phyloP scores from a whole-genome alignment of 2,888 invertebrate species.

The Stenoptilia bipunctidactyla region DNA sequence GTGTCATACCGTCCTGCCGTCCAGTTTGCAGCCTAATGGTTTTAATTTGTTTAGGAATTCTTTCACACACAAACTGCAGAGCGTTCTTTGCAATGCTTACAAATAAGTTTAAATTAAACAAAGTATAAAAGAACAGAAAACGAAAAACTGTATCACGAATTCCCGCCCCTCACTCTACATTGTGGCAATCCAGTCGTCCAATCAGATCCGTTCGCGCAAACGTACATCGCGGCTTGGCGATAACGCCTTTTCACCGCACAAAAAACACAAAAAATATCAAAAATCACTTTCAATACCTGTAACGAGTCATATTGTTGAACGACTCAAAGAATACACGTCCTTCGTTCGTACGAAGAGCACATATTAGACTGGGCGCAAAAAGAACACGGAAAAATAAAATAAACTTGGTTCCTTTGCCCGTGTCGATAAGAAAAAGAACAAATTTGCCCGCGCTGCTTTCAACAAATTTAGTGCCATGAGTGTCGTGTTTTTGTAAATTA shows the following conservation, averaged over 20 bases:
- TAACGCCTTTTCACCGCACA: conserved; percentile 27
- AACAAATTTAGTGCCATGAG: neutral
- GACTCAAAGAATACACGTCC: conserved; percentile 33
- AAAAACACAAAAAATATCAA: conserved; percentile 39
- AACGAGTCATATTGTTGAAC: conserved; percentile 23
- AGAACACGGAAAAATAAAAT: conserved; percentile 26
- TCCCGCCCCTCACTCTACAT: conserved; percentile 48
- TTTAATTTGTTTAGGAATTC: too few species aligned
- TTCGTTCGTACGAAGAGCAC: conserved; percentile 35
- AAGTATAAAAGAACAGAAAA: too few species aligned
- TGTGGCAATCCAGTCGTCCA: conserved; percentile 35
- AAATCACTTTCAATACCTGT: conserved; percentile 40
- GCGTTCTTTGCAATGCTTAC: too few species aligned
- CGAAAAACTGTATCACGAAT: conserved; percentile 18
- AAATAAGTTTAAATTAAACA: too few species aligned
- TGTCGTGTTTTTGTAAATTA: too few species aligned
- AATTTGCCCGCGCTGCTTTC: conserved; percentile 7
- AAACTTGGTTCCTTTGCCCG: conserved; percentile 32
- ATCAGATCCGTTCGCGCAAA: conserved; percentile 54
- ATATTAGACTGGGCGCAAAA: neutral
- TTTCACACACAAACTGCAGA: too few species aligned
- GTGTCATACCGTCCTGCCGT: too few species aligned
- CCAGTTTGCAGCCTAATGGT: too few species aligned
- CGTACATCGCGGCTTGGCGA: conserved; percentile 48
- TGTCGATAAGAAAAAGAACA: conserved; percentile 32